Conservation (phyloP, 2,797 vertebrate species). For the Myotis daubentonii region DNA sequence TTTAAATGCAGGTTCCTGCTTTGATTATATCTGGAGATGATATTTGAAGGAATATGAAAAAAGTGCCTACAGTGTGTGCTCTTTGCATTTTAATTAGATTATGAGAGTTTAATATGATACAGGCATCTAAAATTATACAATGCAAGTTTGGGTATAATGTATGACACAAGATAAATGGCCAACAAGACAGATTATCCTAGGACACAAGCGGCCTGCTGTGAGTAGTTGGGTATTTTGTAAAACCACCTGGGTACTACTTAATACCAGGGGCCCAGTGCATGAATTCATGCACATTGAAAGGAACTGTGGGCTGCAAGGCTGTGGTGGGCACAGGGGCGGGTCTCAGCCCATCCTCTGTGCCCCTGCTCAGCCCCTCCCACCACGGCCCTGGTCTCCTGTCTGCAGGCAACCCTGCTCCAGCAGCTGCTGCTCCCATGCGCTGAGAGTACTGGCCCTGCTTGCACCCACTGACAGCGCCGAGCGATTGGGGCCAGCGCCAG, state of each 20-base stretch:
- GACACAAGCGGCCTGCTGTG: neutral
- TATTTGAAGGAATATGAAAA: neutral
- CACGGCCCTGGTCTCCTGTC: no score
- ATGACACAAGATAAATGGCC: neutral
- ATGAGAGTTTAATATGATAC: neutral
- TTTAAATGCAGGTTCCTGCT: neutral
- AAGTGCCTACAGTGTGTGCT: neutral
- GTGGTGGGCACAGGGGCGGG: no score
- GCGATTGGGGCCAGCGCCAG: no score
- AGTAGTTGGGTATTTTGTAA: slow-evolving; percentile 30
- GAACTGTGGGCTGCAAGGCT: no score
- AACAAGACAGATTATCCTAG: neutral
- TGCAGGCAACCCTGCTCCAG: no score
- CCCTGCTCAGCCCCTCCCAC: no score
- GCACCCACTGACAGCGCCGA: no score
- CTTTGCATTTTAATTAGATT: neutral
- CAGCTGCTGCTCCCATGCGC: no score
- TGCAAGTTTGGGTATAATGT: neutral
- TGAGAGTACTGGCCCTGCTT: no score
- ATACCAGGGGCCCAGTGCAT: neutral
- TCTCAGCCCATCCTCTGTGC: no score
- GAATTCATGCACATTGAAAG: no score
- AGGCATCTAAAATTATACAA: neutral
- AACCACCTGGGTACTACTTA: neutral
- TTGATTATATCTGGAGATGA: neutral